Conservation (phyloP, 2,888 invertebrate species). For the Ichneumon xanthorius region DNA sequence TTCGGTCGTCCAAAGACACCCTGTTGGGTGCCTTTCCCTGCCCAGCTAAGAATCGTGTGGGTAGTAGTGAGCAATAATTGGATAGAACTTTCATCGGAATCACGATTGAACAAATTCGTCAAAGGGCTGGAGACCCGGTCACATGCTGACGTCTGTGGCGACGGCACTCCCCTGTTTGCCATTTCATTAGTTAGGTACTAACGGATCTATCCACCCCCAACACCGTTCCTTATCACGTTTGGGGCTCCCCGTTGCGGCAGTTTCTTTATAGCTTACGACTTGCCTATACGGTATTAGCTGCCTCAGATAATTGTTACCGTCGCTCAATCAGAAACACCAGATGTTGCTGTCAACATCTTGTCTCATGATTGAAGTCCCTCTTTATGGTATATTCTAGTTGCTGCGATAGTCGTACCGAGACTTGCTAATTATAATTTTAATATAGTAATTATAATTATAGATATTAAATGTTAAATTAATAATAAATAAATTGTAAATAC, state of each 20-base stretch:
- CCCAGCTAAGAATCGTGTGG: not conserved
- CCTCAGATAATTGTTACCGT: conserved; percentile 60
- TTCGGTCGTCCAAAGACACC: not conserved
- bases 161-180: conserved; percentile 73
- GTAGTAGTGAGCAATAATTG: conserved; percentile 42
- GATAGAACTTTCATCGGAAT: conserved; percentile 68
- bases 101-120: conserved; percentile 67
- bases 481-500: no score
- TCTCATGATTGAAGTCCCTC: conserved; percentile 1
- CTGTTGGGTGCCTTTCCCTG: no score
- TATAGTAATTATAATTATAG: no score
- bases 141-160: conserved; percentile 28
- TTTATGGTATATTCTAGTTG: not conserved
- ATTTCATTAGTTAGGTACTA: conserved; percentile 74
- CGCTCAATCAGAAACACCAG: conserved; percentile 61
- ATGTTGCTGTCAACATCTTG: conserved; percentile 22
- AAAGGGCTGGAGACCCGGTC: conserved; percentile 24
- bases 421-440: no score
- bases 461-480: no score
- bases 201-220: conserved; percentile 34
- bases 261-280: conserved; percentile 35
- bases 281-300: conserved; percentile 50
- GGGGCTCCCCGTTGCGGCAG: conserved; percentile 24
- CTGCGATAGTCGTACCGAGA: not conserved
- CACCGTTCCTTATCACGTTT: conserved; percentile 37